These are phyloP conservation scores for Meda fulgida DNA, from an alignment of 2,797 vertebrate species.

Conservation along the genomic window DNA sequence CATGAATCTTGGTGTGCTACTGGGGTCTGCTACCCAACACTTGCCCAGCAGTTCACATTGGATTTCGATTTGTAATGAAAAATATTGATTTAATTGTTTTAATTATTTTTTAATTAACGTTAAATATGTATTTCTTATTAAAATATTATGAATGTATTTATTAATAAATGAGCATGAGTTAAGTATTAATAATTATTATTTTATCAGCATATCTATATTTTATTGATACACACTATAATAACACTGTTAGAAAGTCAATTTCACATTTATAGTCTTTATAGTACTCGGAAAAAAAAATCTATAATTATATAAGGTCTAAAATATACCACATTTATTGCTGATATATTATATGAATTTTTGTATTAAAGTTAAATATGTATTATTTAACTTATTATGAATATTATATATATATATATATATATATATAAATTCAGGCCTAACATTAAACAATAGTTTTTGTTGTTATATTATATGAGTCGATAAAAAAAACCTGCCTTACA, in stretches of 20 bases:
- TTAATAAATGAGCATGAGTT: no score
- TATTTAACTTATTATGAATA: not conserved
- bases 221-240: no score
- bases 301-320: no score
- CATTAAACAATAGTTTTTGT: not conserved
- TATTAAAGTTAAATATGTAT: not conserved
- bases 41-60: not conserved
- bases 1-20: not conserved
- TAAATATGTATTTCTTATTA: not conserved
- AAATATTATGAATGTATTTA: no score
- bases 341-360: not conserved
- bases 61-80: not conserved
- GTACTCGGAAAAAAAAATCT: no score
- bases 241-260: no score
- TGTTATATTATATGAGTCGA: not conserved
- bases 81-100: no score
- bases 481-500: no score
- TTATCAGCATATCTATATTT: no score
- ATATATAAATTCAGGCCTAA: not conserved
- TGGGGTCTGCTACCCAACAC: not conserved
- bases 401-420: not conserved
- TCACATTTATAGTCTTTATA: no score
- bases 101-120: rapidly evolving
- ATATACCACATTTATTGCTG: not conserved
- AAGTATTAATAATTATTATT: no score